These are phyloP conservation scores for Scomberomorus guttatus DNA, from an alignment of 2,797 vertebrate genomes.

Conservation along the genomic window DNA sequence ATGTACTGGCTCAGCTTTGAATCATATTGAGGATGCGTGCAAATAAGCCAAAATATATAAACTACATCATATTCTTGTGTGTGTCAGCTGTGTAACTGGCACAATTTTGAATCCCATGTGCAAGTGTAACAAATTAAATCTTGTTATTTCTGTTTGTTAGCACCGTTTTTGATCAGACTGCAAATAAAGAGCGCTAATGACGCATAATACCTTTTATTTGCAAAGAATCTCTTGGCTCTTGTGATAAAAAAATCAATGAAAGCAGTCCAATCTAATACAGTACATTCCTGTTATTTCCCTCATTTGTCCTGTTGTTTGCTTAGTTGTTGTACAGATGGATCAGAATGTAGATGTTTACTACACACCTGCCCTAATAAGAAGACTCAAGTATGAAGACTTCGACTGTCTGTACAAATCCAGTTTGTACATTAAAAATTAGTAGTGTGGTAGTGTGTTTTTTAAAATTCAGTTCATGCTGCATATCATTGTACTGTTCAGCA, in stretches of 20 bases:
- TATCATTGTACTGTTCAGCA: slow-evolving; percentile 31
- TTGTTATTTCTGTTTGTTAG: background rate
- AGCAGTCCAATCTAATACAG: background rate
- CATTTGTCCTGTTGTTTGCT: background rate
- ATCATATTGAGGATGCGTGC: background rate
- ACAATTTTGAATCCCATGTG: background rate
- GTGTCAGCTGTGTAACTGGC: background rate
- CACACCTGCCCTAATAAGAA: background rate
- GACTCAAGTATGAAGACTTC: background rate
- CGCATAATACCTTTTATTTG: background rate
- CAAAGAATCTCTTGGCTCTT: background rate
- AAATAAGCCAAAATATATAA: slow-evolving; percentile 13
- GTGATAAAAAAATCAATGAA: background rate
- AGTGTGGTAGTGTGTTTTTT: slow-evolving; percentile 5
- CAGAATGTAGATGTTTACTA: background rate
- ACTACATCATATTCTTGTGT: background rate
- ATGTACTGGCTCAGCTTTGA: background rate
- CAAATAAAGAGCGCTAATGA: background rate
- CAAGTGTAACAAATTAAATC: background rate
- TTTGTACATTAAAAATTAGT: slow-evolving; percentile 10
- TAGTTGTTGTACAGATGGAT: background rate
- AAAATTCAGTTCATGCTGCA: slow-evolving; percentile 29
- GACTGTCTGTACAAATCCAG: slow-evolving; percentile 1
- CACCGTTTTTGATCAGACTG: background rate
- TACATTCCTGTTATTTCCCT: background rate